phyloP scores from a whole-genome alignment of 2,113 vertebrate genomes.

The Brachypteracias leptosomus region DNA sequence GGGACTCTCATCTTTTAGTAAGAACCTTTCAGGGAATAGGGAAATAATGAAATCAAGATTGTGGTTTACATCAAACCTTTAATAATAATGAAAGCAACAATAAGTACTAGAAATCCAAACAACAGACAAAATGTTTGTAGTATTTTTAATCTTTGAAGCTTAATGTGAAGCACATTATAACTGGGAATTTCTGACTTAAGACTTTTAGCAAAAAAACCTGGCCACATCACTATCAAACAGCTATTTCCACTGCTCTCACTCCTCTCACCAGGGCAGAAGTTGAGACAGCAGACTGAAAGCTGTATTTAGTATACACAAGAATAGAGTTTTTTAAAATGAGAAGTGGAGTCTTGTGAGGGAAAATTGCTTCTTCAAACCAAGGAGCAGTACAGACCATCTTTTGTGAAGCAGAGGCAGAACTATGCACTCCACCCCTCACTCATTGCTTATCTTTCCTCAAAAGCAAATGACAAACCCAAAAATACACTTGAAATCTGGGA shows the following conservation, averaged over 20 bases:
- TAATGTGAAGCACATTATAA: not conserved
- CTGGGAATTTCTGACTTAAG: not conserved
- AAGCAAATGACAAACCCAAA: not conserved
- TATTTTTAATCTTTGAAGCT: not conserved
- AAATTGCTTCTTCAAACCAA: not conserved
- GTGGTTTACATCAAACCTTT: not conserved
- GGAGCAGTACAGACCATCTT: not conserved
- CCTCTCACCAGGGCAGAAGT: not conserved
- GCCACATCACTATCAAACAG: rapidly evolving
- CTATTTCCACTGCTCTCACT: not conserved
- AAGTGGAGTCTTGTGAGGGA: not conserved
- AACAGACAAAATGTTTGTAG: not conserved
- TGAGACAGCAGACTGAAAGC: not conserved
- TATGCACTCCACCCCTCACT: rapidly evolving
- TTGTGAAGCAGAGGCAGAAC: not conserved
- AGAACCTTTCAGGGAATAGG: not conserved
- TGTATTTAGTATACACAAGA: rapidly evolving
- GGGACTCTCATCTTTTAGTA: not conserved
- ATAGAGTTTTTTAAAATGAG: not conserved
- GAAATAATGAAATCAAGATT: not conserved
- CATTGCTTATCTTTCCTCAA: not conserved
- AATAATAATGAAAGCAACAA: not conserved
- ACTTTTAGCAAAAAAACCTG: not conserved
- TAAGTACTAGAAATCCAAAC: not conserved
- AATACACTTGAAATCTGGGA: not conserved